These are phyloP conservation scores for Aphis gossypii DNA, from an alignment of 1,140 invertebrate species.

Conservation along the genomic window DNA sequence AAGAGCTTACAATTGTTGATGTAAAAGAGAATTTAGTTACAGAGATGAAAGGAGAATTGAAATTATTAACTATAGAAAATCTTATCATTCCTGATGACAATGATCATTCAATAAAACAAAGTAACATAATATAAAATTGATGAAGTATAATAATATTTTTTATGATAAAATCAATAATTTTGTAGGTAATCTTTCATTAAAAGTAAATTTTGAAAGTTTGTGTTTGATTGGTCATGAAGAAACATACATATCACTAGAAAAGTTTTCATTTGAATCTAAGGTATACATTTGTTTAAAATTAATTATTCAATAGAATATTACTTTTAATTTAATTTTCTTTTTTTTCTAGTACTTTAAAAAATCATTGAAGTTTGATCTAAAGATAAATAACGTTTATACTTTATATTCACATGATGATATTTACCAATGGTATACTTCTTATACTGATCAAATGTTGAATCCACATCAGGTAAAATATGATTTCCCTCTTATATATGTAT, in stretches of 20 bases:
- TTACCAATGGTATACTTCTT: slow-evolving; percentile 43
- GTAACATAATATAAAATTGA: background rate
- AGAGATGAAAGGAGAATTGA: slow-evolving; percentile 50
- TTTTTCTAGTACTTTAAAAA: slow-evolving; percentile 31
- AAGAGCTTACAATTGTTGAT: slow-evolving; percentile 44
- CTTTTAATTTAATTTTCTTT: background rate
- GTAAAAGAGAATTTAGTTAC: slow-evolving; percentile 48
- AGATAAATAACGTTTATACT: slow-evolving; percentile 18
- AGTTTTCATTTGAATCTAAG: slow-evolving; percentile 44
- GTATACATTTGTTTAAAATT: background rate
- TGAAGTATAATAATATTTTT: background rate
- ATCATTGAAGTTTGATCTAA: slow-evolving; percentile 49
- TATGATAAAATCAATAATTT: background rate
- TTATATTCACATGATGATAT: slow-evolving; percentile 53
- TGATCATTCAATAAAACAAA: slow-evolving; percentile 42
- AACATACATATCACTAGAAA: slow-evolving; percentile 43
- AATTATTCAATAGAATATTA: background rate
- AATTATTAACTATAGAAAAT: slow-evolving; percentile 46
- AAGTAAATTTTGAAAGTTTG: slow-evolving; percentile 38
- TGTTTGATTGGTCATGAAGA: slow-evolving; percentile 51
- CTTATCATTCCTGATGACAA: slow-evolving; percentile 40
- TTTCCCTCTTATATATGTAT: background rate
- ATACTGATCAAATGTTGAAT: slow-evolving; percentile 40
- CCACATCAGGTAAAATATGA: slow-evolving; percentile 39
- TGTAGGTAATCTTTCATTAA: slow-evolving; percentile 49